Percentiles rank a stretch among this genome's conserved stretches.
phyloP scores from a whole-genome alignment of 2,888 invertebrate genomes.

The Yponomeuta cagnagella region DNA sequence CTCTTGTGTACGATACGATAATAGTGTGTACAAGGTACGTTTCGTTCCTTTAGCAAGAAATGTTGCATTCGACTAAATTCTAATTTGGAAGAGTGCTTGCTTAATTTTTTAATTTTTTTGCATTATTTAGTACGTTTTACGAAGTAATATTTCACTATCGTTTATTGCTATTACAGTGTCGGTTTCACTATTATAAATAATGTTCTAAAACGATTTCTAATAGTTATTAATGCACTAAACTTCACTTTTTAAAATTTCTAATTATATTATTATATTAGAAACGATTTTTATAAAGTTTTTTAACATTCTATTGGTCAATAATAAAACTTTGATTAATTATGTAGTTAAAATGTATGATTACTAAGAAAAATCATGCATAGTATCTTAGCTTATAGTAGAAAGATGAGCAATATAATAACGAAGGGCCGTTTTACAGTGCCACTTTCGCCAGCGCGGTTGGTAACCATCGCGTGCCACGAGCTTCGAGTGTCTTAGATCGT shows the following conservation, averaged over 20 bases:
- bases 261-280: slow-evolving; percentile 28
- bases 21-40: neutral
- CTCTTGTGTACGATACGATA: neutral
- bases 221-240: slow-evolving; percentile 47
- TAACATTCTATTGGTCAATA: slow-evolving; percentile 68
- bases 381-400: slow-evolving; percentile 31
- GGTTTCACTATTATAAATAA: slow-evolving; percentile 26
- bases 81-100: slow-evolving; percentile 44
- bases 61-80: neutral
- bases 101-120: slow-evolving; percentile 15
- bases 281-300: slow-evolving; percentile 46
- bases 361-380: slow-evolving; percentile 45
- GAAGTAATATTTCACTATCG: slow-evolving; percentile 38
- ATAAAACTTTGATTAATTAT: slow-evolving; percentile 42
- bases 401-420: slow-evolving; percentile 26
- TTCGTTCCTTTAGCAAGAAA: neutral
- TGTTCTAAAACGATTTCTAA: slow-evolving; percentile 43
- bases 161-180: slow-evolving; percentile 52
- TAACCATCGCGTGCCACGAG: too few relatives aligned
- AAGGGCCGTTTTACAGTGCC: neutral
- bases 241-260: slow-evolving; percentile 41
- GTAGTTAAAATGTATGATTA: slow-evolving; percentile 42
- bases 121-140: slow-evolving; percentile 20
- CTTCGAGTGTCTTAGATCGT: too few relatives aligned
- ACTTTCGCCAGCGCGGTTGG: too few relatives aligned